Conservation (phyloP, 2,113 vertebrate species). For the Ciconia maguari region DNA sequence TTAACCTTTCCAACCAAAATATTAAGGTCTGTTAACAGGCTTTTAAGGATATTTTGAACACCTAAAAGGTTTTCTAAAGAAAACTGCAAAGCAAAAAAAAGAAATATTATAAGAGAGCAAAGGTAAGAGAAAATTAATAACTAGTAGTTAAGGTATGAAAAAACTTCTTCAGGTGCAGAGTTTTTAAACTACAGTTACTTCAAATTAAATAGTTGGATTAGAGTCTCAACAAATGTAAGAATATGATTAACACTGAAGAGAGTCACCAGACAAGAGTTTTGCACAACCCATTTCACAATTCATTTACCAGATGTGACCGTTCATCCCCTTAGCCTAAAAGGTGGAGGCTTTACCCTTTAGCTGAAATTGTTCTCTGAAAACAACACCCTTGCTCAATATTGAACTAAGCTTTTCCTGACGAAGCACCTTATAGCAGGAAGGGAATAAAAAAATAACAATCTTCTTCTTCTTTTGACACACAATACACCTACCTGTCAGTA, state of each 20-base stretch:
- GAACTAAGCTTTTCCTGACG: neutral
- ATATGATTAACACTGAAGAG: neutral
- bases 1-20: neutral
- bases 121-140: neutral
- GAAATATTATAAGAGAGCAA: neutral
- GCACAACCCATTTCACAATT: neutral
- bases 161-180: neutral
- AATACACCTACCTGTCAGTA: neutral
- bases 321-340: neutral
- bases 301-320: neutral
- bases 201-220: neutral
- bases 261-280: neutral
- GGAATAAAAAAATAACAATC: neutral
- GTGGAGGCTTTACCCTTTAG: neutral
- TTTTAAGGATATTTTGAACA: neutral
- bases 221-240: neutral
- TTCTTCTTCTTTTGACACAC: neutral
- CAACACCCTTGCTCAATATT: rapidly evolving
- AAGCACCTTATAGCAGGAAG: neutral
- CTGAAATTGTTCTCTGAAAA: neutral
- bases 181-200: neutral
- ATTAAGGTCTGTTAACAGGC: neutral
- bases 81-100: neutral
- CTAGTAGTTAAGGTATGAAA: neutral
- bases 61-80: neutral